phyloP scores from a whole-genome alignment of 2,888 invertebrate genomes.

The Lordiphosa fenestrarum region DNA sequence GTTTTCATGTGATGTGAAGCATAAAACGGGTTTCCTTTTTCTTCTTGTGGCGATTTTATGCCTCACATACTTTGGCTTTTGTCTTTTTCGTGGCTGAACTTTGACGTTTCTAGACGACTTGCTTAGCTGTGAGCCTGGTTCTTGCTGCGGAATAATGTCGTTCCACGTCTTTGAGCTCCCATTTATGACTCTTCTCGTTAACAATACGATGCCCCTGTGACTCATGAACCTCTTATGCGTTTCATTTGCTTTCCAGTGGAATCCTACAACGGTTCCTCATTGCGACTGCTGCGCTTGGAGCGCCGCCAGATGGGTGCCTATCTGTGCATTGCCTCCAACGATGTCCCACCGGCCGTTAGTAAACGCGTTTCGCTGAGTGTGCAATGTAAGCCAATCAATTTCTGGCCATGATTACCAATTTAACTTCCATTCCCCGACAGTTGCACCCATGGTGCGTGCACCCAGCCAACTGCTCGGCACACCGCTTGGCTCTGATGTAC shows the following conservation, averaged over 20 bases:
- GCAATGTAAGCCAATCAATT: slow-evolving; percentile 86
- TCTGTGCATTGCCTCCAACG: slow-evolving; percentile 94
- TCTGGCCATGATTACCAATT: not conserved
- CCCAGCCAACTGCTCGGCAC: slow-evolving; percentile 94
- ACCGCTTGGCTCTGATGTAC: slow-evolving; percentile 91
- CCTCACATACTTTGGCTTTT: too few species aligned
- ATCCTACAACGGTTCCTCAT: slow-evolving; percentile 87
- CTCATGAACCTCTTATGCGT: too few species aligned
- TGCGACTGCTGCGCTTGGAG: slow-evolving; percentile 89
- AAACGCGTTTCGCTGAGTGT: slow-evolving; percentile 93
- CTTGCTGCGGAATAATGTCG: too few species aligned
- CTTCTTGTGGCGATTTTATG: too few species aligned
- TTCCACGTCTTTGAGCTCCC: too few species aligned
- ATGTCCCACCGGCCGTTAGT: slow-evolving; percentile 94
- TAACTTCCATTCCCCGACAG: slow-evolving; percentile 80
- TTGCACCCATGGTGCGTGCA: slow-evolving; percentile 93
- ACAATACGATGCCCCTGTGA: too few species aligned
- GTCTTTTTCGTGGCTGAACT: too few species aligned
- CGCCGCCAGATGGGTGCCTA: slow-evolving; percentile 95
- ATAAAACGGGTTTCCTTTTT: too few species aligned
- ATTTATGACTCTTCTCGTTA: too few species aligned
- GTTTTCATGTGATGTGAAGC: too few species aligned
- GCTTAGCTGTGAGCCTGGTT: too few species aligned
- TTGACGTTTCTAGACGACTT: too few species aligned
- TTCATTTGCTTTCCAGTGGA: slow-evolving; percentile 82